Conservation (phyloP, 2,888 invertebrate species). For the Melolontha melolontha region DNA sequence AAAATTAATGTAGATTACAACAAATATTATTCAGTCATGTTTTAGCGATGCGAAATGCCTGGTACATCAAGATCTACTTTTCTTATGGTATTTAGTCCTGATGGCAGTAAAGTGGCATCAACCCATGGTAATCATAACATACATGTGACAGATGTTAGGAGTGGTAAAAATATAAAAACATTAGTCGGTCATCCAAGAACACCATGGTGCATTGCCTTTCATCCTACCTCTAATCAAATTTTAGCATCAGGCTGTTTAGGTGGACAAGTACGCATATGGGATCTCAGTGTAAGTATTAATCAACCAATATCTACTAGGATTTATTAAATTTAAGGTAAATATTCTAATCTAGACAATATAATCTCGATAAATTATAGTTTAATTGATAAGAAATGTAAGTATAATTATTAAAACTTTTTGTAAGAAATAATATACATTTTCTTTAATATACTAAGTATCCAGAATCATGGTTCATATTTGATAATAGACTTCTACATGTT, state of each 20-base stretch:
- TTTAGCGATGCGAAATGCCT: constrained; percentile 78
- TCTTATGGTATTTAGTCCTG: constrained; percentile 89
- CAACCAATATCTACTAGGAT: too few species aligned
- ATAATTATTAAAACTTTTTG: too few species aligned
- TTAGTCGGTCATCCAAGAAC: constrained; percentile 87
- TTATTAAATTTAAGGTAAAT: too few species aligned
- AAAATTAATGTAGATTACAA: constrained; percentile 18
- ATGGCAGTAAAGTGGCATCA: constrained; percentile 86
- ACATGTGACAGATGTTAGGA: constrained; percentile 83
- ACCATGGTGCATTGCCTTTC: constrained; percentile 92
- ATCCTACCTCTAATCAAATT: constrained; percentile 85
- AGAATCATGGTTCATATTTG: too few species aligned
- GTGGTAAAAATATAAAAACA: constrained; percentile 82
- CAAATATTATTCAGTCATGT: constrained; percentile 48
- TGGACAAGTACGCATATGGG: constrained; percentile 93
- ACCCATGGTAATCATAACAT: constrained; percentile 92
- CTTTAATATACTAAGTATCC: too few species aligned
- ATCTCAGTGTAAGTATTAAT: constrained; percentile 72
- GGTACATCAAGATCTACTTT: constrained; percentile 84
- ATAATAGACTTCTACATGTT: too few species aligned
- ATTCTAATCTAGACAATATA: too few species aligned
- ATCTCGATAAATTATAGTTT: too few species aligned
- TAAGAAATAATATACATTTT: too few species aligned
- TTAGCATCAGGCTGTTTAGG: constrained; percentile 90
- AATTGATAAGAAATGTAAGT: too few species aligned